phyloP scores from a whole-genome alignment of 2,797 vertebrate species.

The Glossophaga mutica region DNA sequence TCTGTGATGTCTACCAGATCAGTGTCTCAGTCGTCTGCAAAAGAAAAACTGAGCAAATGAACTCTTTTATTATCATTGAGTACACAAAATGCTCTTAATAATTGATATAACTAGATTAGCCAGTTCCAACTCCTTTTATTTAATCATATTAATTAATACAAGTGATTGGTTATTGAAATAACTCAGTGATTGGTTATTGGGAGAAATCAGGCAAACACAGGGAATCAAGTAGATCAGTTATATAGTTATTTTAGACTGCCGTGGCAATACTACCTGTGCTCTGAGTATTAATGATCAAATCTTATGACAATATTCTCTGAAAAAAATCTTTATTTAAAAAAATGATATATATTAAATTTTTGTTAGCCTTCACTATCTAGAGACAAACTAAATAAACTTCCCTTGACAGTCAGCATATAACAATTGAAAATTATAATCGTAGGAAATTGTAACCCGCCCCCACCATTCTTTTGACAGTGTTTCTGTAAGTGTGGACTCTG shows the following conservation, averaged over 20 bases:
- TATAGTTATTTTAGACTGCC: neutral
- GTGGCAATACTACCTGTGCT: neutral
- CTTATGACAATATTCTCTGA: neutral
- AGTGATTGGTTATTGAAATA: neutral
- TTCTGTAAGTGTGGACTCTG: neutral
- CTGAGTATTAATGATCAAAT: neutral
- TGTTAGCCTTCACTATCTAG: neutral
- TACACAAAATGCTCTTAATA: neutral
- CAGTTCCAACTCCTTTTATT: conserved; percentile 28
- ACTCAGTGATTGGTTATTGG: neutral
- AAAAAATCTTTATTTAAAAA: neutral
- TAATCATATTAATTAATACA: conserved; percentile 25
- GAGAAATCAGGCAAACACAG: neutral
- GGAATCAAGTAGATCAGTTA: neutral
- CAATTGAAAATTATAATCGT: neutral
- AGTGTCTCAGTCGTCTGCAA: neutral
- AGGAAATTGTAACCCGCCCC: neutral
- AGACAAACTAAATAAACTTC: neutral
- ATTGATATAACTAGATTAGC: neutral
- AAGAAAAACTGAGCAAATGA: neutral
- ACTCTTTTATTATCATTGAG: neutral
- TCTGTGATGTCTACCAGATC: neutral
- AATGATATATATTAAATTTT: neutral
- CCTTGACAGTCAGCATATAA: neutral
- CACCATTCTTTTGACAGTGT: neutral